These are phyloP conservation scores for Lipophrys pholis DNA, from an alignment of 2,113 vertebrate genomes.

Conservation along the genomic window DNA sequence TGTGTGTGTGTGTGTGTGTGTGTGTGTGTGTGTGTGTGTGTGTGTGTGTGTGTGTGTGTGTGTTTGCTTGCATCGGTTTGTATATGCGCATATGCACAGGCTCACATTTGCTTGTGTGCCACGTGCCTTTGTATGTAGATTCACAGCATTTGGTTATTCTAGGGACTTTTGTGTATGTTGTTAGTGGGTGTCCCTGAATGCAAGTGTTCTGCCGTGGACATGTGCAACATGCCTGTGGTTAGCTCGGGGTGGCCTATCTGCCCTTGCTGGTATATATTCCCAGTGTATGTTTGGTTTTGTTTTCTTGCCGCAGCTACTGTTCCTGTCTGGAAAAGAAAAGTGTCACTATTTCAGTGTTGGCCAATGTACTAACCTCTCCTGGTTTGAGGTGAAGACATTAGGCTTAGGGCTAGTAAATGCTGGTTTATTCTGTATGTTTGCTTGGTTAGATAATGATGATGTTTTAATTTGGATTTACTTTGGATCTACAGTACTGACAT, in stretches of 20 bases:
- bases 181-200: slow-evolving; percentile 39
- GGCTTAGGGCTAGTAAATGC: background rate
- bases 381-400: slow-evolving; percentile 10
- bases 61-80: slow-evolving; percentile 24
- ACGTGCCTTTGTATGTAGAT: slow-evolving; percentile 36
- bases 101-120: slow-evolving; percentile 23
- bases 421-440: background rate
- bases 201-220: slow-evolving; percentile 22
- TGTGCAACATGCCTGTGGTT: slow-evolving; percentile 61
- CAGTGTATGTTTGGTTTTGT: slow-evolving; percentile 61
- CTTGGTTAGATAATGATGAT: background rate
- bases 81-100: slow-evolving; percentile 10
- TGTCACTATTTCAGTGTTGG: slow-evolving; percentile 36
- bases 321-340: slow-evolving; percentile 36
- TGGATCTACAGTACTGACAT: no score
- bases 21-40: slow-evolving; percentile 14
- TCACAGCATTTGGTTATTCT: slow-evolving; percentile 40
- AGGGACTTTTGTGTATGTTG: slow-evolving; percentile 40
- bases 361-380: slow-evolving; percentile 15
- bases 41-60: slow-evolving; percentile 3
- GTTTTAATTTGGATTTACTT: background rate
- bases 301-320: slow-evolving; percentile 48
- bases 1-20: slow-evolving; percentile 9
- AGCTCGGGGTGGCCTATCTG: slow-evolving; percentile 57
- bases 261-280: slow-evolving; percentile 51